Base-by-base conservation (phyloP, 2,888 invertebrate genomes). In the Hedya salicella region DNA sequence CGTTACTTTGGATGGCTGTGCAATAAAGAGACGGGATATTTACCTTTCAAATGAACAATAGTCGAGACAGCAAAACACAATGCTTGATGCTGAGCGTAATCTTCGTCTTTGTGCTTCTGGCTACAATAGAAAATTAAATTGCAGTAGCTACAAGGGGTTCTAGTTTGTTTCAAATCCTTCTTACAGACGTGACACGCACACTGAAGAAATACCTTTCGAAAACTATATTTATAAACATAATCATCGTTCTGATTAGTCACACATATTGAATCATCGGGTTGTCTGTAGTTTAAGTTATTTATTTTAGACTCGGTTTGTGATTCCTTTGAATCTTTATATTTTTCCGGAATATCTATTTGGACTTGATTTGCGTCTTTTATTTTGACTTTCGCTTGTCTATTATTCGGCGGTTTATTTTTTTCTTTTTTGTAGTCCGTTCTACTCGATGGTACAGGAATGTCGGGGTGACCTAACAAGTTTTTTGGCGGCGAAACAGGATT, bases 121-220 rank as follows among this genome's bases (percentile, higher is more conserved):
- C 91, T 92, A 77, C 96, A 96, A 75, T 96, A 96, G 62, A 93
- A 94, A 13, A 95, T 84, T 85, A 96, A 88, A 66, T 92, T 91
- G 71, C 96, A 96, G 53, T 87, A 89, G 59, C 82, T 81, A 69
- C 92, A 91, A 0, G 89, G 80, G 1, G 91, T 78, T 67, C 88
- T 78, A 0, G 73, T 64, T 1, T 83, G 77, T 44, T 72, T 78
- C 66, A 93, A 73, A 32, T 85, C 82, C 30, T 86, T 88, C 69
- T 92, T 92, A 71, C 93, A 93, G 56, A 91, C 78, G 54, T 92
- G 90, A 68, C 95, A 95, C 4, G 93, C 84, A 68, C 93, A 94
- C 46, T 93, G 92, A 36, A 94, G 84, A 77, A 94, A 95, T 13
- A 95, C 94, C 76, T 93, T 93, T 9, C 95, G 91, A 60, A 95